Evolutionary conservation across 92 coral and sea anemone genomes (phyloP).

Genomic region (Zoanthus gigantus): DNA sequence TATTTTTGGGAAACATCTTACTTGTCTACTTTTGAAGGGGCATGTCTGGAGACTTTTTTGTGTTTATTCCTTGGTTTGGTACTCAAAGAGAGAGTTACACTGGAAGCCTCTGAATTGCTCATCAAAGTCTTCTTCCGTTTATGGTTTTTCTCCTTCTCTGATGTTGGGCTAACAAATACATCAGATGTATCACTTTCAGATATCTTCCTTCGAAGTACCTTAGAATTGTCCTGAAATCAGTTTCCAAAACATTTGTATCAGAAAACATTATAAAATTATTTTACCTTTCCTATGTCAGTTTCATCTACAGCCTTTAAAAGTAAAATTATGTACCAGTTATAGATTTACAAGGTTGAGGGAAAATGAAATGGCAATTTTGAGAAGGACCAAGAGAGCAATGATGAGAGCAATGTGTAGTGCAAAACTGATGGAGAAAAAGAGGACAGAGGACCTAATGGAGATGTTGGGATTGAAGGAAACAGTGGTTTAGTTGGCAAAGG

Average conservation of each 20-base stretch:
- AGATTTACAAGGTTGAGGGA: no score
- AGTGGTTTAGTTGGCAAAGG: no score
- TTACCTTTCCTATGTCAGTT: no score
- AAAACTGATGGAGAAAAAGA: no score
- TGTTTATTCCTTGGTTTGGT: not conserved
- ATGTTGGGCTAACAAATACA: not conserved
- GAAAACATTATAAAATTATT: no score
- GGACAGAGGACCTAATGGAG: no score
- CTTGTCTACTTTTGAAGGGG: not conserved
- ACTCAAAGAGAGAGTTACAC: not conserved
- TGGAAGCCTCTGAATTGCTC: conserved; percentile 28
- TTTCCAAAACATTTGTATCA: not conserved
- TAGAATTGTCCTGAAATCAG: conserved; percentile 13
- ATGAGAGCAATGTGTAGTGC: no score
- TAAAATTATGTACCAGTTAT: no score
- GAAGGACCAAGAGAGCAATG: no score
- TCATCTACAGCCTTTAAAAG: no score
- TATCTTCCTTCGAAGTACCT: conserved; percentile 26
- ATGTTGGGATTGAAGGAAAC: no score
- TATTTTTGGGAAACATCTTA: not conserved
- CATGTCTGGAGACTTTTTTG: not conserved
- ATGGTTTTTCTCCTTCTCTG: not conserved
- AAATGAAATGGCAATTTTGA: no score
- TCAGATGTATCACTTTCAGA: conserved; percentile 37
- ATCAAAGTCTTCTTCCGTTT: conserved; percentile 29